Conservation (phyloP, 2,113 vertebrate genomes). For the Phylloscopus trochiloides region DNA sequence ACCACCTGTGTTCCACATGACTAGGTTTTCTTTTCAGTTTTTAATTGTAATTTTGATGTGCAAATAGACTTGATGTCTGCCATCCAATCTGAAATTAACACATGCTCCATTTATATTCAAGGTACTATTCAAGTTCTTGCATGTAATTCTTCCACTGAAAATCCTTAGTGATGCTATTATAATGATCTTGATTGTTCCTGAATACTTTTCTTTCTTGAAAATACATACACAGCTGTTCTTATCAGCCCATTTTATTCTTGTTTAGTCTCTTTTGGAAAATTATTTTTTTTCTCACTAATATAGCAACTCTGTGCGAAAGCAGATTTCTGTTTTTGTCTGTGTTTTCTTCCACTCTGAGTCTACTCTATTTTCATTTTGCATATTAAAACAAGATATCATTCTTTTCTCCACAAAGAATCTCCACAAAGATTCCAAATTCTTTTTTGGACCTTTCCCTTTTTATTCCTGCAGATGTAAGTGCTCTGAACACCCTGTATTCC, state of each 20-base stretch:
- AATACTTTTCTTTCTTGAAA: background rate
- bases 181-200: background rate
- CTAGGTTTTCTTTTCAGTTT: background rate
- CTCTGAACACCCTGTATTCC: background rate
- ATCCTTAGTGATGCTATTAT: background rate
- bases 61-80: background rate
- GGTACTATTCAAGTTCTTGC: background rate
- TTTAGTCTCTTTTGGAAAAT: background rate
- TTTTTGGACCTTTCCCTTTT: background rate
- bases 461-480: background rate
- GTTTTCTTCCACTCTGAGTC: background rate
- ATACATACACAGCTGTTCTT: background rate
- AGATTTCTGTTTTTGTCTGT: background rate
- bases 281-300: background rate
- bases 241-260: background rate
- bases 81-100: background rate
- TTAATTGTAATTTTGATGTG: background rate
- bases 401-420: background rate
- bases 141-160: background rate
- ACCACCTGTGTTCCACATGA: background rate
- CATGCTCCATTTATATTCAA: background rate
- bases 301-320: background rate
- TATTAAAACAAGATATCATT: background rate
- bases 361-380: background rate
- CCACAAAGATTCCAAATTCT: background rate